Conservation (phyloP, 92 coral and sea anemone genomes). For the Phenganax marumi region DNA sequence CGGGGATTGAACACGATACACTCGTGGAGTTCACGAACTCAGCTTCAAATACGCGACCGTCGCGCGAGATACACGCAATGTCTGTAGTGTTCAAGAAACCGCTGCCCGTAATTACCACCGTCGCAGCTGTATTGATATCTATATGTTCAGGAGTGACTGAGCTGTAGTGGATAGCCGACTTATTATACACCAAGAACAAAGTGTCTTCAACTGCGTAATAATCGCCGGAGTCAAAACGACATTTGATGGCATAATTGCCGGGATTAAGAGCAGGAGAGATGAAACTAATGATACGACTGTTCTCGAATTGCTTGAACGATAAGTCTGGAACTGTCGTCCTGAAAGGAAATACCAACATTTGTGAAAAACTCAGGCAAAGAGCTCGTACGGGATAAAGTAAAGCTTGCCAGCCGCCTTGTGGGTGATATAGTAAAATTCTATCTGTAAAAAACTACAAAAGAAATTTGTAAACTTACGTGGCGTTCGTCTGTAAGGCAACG, state of each 20-base stretch:
- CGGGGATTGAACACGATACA: slow-evolving; percentile 56
- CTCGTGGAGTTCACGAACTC: slow-evolving; percentile 48
- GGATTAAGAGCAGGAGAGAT: slow-evolving; percentile 27
- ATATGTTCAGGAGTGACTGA: slow-evolving; percentile 56
- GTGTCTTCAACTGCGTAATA: slow-evolving; percentile 19
- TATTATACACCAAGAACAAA: slow-evolving; percentile 65
- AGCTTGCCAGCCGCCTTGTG: neutral
- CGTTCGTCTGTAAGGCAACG: neutral
- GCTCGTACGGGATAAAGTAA: neutral
- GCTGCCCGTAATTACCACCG: slow-evolving; percentile 56
- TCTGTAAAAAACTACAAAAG: neutral
- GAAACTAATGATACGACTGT: slow-evolving; percentile 26
- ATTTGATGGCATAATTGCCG: slow-evolving; percentile 54
- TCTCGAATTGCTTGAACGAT: neutral
- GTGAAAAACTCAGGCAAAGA: neutral
- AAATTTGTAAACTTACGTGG: slow-evolving; percentile 35
- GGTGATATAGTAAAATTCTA: neutral
- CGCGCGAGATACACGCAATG: slow-evolving; percentile 57
- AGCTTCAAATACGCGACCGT: slow-evolving; percentile 38
- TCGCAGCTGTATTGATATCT: slow-evolving; percentile 41
- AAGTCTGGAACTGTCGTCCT: slow-evolving; percentile 11
- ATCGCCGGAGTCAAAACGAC: slow-evolving; percentile 55
- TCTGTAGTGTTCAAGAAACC: slow-evolving; percentile 75
- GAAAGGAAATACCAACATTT: neutral
- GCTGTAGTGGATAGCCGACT: slow-evolving; percentile 48